Evolutionary conservation across 2,888 invertebrate genomes (phyloP).

Genomic region (Drosophila borealis): DNA sequence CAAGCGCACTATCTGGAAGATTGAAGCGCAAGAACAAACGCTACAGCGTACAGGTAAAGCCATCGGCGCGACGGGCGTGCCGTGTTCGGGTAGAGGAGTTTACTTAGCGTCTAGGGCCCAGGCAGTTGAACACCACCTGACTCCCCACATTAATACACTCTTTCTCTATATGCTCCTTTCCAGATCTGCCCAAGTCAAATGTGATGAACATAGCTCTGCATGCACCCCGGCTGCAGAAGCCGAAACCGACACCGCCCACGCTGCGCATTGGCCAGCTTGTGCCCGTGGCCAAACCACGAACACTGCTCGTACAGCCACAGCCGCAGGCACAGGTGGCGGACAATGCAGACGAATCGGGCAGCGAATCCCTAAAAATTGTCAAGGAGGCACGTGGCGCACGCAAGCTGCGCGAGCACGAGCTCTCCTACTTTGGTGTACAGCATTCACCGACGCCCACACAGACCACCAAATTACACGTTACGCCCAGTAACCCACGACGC

Average conservation of each 20-base stretch:
- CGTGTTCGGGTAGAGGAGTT: slow-evolving; percentile 68
- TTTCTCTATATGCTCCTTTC: neutral
- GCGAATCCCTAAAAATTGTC: slow-evolving; percentile 81
- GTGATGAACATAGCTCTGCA: slow-evolving; percentile 84
- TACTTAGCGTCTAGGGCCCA: slow-evolving; percentile 47
- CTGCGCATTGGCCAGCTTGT: slow-evolving; percentile 67
- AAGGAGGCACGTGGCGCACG: slow-evolving; percentile 85
- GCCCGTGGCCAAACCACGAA: slow-evolving; percentile 83
- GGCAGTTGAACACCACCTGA: slow-evolving; percentile 15
- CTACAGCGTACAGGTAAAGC: slow-evolving; percentile 79
- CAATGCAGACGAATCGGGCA: slow-evolving; percentile 57
- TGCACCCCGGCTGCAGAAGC: slow-evolving; percentile 76
- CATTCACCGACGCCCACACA: slow-evolving; percentile 48
- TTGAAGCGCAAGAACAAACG: slow-evolving; percentile 71
- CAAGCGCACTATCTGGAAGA: slow-evolving; percentile 83
- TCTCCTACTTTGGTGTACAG: slow-evolving; percentile 87
- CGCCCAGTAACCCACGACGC: slow-evolving; percentile 59
- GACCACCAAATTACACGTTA: slow-evolving; percentile 17
- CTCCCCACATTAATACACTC: neutral
- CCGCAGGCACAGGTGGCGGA: slow-evolving; percentile 32
- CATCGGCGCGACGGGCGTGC: neutral
- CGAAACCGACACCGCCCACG: slow-evolving; percentile 63
- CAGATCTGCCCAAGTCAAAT: slow-evolving; percentile 84
- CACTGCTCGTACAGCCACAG: slow-evolving; percentile 67
- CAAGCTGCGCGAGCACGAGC: slow-evolving; percentile 87